These are phyloP conservation scores for Blomia tropicalis DNA, from an alignment of 2,888 invertebrate genomes.

Conservation along the genomic window DNA sequence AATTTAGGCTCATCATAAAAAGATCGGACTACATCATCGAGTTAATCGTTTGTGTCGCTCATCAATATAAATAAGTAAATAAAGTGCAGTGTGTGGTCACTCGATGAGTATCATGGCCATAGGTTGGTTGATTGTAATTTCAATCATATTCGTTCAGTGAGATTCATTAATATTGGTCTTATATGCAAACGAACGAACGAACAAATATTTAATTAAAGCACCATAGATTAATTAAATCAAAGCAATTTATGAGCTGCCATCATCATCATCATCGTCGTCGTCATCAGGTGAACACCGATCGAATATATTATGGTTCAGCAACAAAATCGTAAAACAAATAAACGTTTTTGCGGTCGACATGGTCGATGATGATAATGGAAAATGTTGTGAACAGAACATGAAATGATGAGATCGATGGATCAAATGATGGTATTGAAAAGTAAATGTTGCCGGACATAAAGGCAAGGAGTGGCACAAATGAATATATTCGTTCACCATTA, in stretches of 20 bases:
- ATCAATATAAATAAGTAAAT: too few relatives aligned
- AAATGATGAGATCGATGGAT: background rate
- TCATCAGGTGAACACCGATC: background rate
- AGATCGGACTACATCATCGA: too few relatives aligned
- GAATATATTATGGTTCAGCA: background rate
- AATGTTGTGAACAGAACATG: background rate
- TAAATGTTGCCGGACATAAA: too few relatives aligned
- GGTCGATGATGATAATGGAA: background rate
- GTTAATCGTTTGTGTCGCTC: too few relatives aligned
- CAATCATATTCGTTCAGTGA: background rate
- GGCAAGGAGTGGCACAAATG: conserved; percentile 5
- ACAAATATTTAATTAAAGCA: conserved; percentile 12
- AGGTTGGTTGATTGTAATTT: background rate
- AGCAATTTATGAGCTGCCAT: background rate
- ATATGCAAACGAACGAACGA: background rate
- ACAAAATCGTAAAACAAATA: background rate
- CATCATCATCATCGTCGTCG: background rate
- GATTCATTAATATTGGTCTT: too few relatives aligned
- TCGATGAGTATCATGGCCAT: too few relatives aligned
- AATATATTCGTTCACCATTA: background rate
- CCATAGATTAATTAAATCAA: background rate
- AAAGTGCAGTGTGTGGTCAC: too few relatives aligned
- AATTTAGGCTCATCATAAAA: too few relatives aligned
- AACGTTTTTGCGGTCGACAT: background rate
- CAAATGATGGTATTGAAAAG: too few relatives aligned